Percentiles rank a stretch among this genome's conserved stretches.
Evolutionary conservation across 2,113 vertebrate genomes (phyloP).

Genomic region (Limnothrissa miodon): DNA sequence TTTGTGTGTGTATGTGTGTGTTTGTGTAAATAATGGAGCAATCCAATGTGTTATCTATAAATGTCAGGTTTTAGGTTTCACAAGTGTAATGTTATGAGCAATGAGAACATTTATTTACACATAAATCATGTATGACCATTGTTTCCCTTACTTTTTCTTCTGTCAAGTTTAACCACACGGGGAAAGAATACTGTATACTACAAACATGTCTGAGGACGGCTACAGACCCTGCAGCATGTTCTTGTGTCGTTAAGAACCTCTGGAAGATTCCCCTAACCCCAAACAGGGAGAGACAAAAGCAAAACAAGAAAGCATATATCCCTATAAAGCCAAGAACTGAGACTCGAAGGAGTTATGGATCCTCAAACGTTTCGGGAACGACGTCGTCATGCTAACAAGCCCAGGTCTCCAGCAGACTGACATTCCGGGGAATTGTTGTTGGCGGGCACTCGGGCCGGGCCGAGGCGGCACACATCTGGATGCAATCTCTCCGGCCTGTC

Average conservation of each 20-base stretch:
- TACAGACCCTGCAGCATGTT: neutral
- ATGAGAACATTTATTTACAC: too few species aligned
- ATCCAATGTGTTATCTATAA: too few species aligned
- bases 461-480: slow-evolving; percentile 72
- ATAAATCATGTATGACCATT: neutral
- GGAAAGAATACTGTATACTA: neutral
- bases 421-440: slow-evolving; percentile 66
- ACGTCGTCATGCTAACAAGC: slow-evolving; percentile 56
- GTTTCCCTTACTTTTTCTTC: neutral
- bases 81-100: too few species aligned
- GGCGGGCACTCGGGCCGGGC: slow-evolving; percentile 56
- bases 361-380: slow-evolving; percentile 45
- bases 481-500: slow-evolving; percentile 63
- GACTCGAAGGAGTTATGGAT: neutral
- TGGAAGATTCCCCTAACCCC: neutral
- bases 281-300: neutral
- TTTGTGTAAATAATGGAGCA: too few species aligned
- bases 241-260: neutral
- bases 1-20: too few species aligned
- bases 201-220: neutral
- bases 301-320: neutral
- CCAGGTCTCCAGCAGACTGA: slow-evolving; percentile 61
- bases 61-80: too few species aligned
- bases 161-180: neutral
- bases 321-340: neutral